Percentiles rank a stretch among this genome's conserved stretches.
These are phyloP conservation scores for Picathartes gymnocephalus DNA, from an alignment of 2,113 vertebrate genomes.

Conservation along the genomic window DNA sequence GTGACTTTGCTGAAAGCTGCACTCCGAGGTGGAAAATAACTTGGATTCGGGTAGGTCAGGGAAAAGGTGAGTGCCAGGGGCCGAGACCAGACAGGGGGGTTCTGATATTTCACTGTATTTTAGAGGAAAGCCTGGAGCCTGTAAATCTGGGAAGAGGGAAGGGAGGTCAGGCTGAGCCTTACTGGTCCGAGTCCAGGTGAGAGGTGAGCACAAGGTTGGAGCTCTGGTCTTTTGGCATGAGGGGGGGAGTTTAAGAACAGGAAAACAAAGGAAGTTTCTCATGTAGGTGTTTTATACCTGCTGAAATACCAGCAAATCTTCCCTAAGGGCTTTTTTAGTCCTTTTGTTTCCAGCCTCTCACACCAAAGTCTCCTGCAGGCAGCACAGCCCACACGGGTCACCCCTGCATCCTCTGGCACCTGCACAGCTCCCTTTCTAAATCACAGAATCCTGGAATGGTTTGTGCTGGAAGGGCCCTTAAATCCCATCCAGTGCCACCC, in stretches of 20 bases:
- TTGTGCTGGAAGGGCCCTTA: no score
- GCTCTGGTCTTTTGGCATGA: neutral
- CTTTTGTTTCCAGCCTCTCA: neutral
- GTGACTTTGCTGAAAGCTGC: neutral
- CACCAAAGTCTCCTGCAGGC: neutral
- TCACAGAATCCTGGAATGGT: neutral
- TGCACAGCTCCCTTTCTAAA: neutral
- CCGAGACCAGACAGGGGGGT: neutral
- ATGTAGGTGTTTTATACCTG: neutral
- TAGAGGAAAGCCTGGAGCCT: neutral
- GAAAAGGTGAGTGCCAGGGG: neutral
- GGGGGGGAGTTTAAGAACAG: neutral
- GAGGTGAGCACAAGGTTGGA: neutral
- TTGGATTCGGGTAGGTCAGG: neutral
- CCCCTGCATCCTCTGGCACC: neutral
- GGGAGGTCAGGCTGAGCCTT: neutral
- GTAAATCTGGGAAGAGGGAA: neutral
- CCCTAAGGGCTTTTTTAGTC: neutral
- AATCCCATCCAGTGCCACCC: rapidly evolving
- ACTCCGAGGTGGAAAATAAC: neutral
- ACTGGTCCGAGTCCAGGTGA: rapidly evolving
- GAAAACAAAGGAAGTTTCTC: neutral
- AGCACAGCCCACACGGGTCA: neutral
- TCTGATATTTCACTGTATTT: neutral
- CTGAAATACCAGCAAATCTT: neutral